phyloP scores from a whole-genome alignment of 2,113 vertebrate species.

The Pipa parva region DNA sequence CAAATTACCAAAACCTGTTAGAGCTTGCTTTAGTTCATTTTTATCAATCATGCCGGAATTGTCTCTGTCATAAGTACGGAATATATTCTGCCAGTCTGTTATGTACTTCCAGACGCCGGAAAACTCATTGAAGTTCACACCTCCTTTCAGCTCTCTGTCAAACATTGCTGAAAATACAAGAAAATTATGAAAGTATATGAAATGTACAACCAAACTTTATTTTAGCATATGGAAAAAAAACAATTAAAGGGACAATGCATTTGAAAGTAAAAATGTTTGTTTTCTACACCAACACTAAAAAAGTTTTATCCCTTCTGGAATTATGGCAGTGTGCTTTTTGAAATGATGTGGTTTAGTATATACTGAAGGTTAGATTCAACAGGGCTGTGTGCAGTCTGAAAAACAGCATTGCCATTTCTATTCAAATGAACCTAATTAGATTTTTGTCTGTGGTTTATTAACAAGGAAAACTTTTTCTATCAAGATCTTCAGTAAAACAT shows the following conservation, averaged over 20 bases:
- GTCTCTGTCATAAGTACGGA: conserved; percentile 93
- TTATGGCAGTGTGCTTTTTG: no score
- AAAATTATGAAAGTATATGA: background rate
- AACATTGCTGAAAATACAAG: conserved; percentile 84
- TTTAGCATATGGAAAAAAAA: no score
- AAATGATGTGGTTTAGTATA: no score
- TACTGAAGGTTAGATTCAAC: no score
- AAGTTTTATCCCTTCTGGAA: background rate
- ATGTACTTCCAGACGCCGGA: conserved; percentile 97
- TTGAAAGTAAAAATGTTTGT: background rate
- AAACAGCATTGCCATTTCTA: no score
- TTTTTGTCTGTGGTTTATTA: no score
- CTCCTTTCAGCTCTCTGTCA: conserved; percentile 93
- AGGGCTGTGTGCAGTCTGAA: no score
- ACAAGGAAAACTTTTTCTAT: no score
- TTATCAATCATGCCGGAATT: conserved; percentile 97
- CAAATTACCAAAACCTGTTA: conserved; percentile 94
- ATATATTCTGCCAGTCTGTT: conserved; percentile 97
- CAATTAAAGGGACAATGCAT: background rate
- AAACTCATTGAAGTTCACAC: conserved; percentile 95
- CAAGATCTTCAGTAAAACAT: no score
- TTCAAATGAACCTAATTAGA: no score
- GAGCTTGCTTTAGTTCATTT: conserved; percentile 91
- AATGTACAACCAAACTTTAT: no score
- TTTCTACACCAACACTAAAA: background rate